phyloP scores from a whole-genome alignment of 2,888 invertebrate species.

The Spodoptera picta region DNA sequence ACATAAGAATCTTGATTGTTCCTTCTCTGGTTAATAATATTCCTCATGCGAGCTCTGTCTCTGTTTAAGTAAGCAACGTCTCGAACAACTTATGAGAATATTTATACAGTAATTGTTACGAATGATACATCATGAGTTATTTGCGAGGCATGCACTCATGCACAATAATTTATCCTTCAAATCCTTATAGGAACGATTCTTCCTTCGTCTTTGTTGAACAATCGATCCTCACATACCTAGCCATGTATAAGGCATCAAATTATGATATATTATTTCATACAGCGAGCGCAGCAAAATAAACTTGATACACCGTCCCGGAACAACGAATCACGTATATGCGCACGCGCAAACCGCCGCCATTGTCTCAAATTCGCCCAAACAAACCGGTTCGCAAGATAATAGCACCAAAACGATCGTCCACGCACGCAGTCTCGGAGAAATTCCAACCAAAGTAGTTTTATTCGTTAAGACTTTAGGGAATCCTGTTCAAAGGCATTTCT shows the following conservation, averaged over 20 bases:
- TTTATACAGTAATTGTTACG: background rate
- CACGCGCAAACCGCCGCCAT: constrained; percentile 68
- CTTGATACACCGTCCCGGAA: constrained; percentile 68
- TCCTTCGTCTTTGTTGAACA: constrained; percentile 29
- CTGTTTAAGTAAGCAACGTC: background rate
- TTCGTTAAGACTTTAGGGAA: constrained; percentile 56
- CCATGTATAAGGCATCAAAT: constrained; percentile 31
- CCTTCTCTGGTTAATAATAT: constrained; percentile 20
- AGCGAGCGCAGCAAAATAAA: constrained; percentile 48
- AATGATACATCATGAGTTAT: constrained; percentile 4
- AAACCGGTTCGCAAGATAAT: constrained; percentile 83
- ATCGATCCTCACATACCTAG: constrained; percentile 23
- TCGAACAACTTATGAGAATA: background rate
- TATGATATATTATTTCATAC: constrained; percentile 53
- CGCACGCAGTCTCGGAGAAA: constrained; percentile 55
- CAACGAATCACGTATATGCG: constrained; percentile 61
- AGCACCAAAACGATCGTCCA: constrained; percentile 69
- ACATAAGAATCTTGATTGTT: constrained; percentile 16
- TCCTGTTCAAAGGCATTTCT: constrained; percentile 53
- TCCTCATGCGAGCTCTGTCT: background rate
- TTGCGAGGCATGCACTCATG: constrained; percentile 4
- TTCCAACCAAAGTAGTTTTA: constrained; percentile 57
- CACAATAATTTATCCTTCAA: constrained; percentile 28
- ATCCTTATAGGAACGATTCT: constrained; percentile 16
- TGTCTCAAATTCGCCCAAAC: constrained; percentile 83